Evolutionary conservation across 2,888 invertebrate species (phyloP), one percentile per base, ranked within the genome.

Genomic region (Trissolcus brochymenae): DNA sequence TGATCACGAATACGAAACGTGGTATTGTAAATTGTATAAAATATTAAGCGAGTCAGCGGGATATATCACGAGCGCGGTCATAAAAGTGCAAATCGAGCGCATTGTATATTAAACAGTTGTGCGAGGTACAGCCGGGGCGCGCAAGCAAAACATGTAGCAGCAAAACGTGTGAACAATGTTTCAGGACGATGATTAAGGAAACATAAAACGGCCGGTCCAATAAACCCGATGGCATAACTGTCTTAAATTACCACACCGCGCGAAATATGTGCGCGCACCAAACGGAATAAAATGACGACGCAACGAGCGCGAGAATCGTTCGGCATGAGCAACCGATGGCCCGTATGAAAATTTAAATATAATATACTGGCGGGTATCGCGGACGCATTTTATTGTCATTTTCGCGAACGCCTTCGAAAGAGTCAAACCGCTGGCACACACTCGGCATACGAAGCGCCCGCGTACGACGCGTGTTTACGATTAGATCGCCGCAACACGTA

Each of bases 401-500:
- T 70, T 55, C 59, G 67, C 59, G 67, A 25, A 25, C 4, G 35
- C 35, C 9, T 35, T 2, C 62, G 70, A 70, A 73, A 73, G 76
- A 79, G 75, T 79, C 70, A 76, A 74, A 76, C 70, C 70, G 64
- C 55, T 61, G 59, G 73, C 57, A 71, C 76, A 70, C 60, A 70
- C 35, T 55, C 19, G 64, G 76, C 76, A 76, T 79, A 60, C 68
- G 66, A 75, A 77, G 59, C 68, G 76, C n/a, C n/a, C 66, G 61
- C 59, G 54, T 68, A 65, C 74, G 75, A 67, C 61, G 62, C 60
- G 64, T 79, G 74, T 76, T 71, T 77, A 68, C 62, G 68, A 75
- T 75, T 66, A 62, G 72, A 75, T 77, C 65, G 50, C 51, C 72
- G 71, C 66, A 72, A 72, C 72, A 70, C 77, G 72, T 81, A 83